phyloP scores from a whole-genome alignment of 1,140 invertebrate genomes.

The Cherax quadricarinatus region DNA sequence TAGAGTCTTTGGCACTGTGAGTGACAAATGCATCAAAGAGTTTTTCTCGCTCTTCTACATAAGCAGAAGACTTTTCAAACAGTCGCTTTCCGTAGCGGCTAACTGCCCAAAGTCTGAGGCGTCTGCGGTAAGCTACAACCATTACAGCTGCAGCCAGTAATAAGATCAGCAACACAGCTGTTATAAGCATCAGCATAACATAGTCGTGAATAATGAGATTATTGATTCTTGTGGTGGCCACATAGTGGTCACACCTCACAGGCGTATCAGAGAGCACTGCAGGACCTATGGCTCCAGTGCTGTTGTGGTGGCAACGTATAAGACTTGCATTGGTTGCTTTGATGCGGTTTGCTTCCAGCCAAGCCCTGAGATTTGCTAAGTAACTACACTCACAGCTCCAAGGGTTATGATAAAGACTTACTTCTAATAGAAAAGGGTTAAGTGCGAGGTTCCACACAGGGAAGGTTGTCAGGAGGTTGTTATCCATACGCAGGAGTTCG shows the following conservation, averaged over 20 bases:
- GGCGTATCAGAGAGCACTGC: slow-evolving; percentile 68
- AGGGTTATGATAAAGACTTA: slow-evolving; percentile 77
- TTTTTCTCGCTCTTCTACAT: slow-evolving; percentile 85
- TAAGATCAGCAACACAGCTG: slow-evolving; percentile 61
- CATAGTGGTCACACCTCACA: slow-evolving; percentile 69
- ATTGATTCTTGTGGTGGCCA: slow-evolving; percentile 70
- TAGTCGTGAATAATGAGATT: slow-evolving; percentile 74
- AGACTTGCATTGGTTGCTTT: slow-evolving; percentile 68
- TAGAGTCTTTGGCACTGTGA: slow-evolving; percentile 92
- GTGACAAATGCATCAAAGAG: slow-evolving; percentile 93
- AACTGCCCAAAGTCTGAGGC: slow-evolving; percentile 73
- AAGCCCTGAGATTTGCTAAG: slow-evolving; percentile 75
- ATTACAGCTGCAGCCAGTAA: slow-evolving; percentile 70
- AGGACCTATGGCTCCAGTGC: slow-evolving; percentile 64
- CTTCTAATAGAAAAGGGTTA: slow-evolving; percentile 76
- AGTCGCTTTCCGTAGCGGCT: slow-evolving; percentile 74
- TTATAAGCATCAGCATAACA: slow-evolving; percentile 74
- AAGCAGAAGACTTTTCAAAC: slow-evolving; percentile 71
- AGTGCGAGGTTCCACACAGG: slow-evolving; percentile 78
- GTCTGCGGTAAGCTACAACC: slow-evolving; percentile 74
- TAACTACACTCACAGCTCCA: slow-evolving; percentile 79
- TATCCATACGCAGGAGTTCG: slow-evolving; percentile 88
- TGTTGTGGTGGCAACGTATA: slow-evolving; percentile 70
- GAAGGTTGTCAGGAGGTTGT: slow-evolving; percentile 89
- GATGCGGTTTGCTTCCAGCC: slow-evolving; percentile 75